Percentiles rank a stretch among this genome's conserved stretches.
Conservation (phyloP, 2,113 vertebrate genomes). For the Dasyprocta punctata region DNA sequence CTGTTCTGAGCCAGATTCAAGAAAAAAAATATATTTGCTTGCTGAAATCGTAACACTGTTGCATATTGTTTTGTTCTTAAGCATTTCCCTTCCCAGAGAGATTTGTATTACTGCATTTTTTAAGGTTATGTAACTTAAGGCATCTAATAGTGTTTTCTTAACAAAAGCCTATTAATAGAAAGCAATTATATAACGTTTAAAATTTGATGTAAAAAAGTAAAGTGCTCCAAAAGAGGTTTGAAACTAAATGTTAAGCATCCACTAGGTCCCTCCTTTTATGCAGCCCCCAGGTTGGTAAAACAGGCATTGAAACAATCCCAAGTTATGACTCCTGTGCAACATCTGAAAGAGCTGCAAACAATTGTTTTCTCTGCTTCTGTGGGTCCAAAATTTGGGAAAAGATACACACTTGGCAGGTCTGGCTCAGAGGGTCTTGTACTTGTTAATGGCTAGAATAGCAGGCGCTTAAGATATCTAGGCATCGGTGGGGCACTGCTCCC, state of each 20-base stretch:
- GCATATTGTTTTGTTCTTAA: constrained; percentile 45
- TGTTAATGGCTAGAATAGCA: background rate
- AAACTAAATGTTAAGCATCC: background rate
- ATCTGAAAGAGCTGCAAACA: background rate
- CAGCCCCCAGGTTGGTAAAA: background rate
- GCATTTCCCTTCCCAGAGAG: constrained; percentile 1
- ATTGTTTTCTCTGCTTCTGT: background rate
- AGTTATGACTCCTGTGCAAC: background rate
- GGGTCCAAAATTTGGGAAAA: background rate
- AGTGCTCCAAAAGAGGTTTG: background rate
- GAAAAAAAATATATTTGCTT: constrained; percentile 70
- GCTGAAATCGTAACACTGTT: constrained; percentile 36
- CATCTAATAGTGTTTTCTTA: constrained; percentile 36
- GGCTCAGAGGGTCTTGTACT: background rate
- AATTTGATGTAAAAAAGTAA: background rate
- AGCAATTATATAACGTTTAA: background rate
- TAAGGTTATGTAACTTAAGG: constrained; percentile 44
- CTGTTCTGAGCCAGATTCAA: constrained; percentile 59
- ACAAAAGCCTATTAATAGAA: background rate
- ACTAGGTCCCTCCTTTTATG: background rate
- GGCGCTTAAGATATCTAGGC: background rate
- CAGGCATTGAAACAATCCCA: background rate
- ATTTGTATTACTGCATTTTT: background rate
- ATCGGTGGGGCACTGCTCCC: background rate
- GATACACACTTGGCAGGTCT: background rate